These are phyloP conservation scores for Dolomedes plantarius DNA, from an alignment of 2,888 invertebrate species.

Conservation along the genomic window DNA sequence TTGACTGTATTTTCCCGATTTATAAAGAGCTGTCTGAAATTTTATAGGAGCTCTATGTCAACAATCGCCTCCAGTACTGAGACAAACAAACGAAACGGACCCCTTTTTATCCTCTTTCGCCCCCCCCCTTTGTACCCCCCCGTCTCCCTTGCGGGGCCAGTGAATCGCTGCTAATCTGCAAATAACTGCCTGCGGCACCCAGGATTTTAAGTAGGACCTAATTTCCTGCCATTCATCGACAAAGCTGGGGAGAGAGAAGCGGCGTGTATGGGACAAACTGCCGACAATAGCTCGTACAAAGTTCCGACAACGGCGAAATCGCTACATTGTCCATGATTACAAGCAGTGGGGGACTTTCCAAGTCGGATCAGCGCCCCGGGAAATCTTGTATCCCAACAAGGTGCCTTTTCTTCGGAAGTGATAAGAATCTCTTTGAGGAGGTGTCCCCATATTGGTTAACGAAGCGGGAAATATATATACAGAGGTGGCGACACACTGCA, in stretches of 20 bases:
- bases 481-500: slow-evolving; percentile 25
- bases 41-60: too few relatives aligned
- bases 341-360: slow-evolving; percentile 31
- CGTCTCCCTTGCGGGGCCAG: not conserved
- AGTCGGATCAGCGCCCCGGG: slow-evolving; percentile 19
- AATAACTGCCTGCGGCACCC: slow-evolving; percentile 57
- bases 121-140: not conserved
- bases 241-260: not conserved
- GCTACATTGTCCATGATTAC: slow-evolving; percentile 50
- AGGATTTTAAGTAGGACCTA: slow-evolving; percentile 31
- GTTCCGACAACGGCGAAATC: slow-evolving; percentile 22
- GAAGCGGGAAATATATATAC: slow-evolving; percentile 20
- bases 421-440: slow-evolving; percentile 35
- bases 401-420: slow-evolving; percentile 42
- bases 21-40: too few relatives aligned
- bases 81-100: too few relatives aligned
- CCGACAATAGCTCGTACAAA: slow-evolving; percentile 24
- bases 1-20: too few relatives aligned
- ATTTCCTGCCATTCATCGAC: slow-evolving; percentile 36
- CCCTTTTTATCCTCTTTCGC: too few relatives aligned
- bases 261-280: not conserved
- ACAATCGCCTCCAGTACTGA: too few relatives aligned
- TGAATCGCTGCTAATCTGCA: slow-evolving; percentile 70
- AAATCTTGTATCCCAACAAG: slow-evolving; percentile 55
- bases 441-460: slow-evolving; percentile 44